A percentile compares a stretch with the other conserved stretches of the same genome.
Conservation (phyloP, 2,797 vertebrate genomes). For the Enteromius radiatus region DNA sequence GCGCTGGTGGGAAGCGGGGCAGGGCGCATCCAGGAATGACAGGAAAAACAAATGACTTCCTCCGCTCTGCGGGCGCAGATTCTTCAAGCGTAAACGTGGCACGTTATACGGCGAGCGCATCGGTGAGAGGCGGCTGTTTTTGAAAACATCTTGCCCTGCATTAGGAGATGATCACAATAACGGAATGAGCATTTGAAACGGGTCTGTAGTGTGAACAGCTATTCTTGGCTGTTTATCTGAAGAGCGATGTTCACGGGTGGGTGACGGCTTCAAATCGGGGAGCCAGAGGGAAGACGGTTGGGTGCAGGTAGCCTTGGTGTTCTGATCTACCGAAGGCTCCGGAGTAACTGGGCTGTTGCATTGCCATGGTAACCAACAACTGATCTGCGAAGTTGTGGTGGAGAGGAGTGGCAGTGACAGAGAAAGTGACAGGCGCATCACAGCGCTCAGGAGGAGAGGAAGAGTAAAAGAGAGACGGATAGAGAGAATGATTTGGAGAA, state of each 20-base stretch:
- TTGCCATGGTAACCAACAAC: constrained; percentile 76
- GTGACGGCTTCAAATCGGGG: constrained; percentile 34
- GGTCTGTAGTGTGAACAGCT: background rate
- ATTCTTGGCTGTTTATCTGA: constrained; percentile 8
- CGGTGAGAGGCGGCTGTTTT: constrained; percentile 11
- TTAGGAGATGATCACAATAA: constrained; percentile 20
- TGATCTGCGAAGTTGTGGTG: constrained; percentile 73
- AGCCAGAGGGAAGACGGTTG: constrained; percentile 32
- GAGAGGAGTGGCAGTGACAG: constrained; percentile 67
- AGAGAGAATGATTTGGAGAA: constrained; percentile 37
- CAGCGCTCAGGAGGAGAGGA: constrained; percentile 39
- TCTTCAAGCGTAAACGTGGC: constrained; percentile 26
- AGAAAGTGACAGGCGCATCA: constrained; percentile 52
- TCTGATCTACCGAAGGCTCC: constrained; percentile 41
- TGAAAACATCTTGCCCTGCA: background rate
- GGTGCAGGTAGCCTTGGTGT: constrained; percentile 59
- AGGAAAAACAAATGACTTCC: constrained; percentile 47
- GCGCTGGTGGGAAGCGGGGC: constrained; percentile 39
- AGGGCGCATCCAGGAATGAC: constrained; percentile 49
- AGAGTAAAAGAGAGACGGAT: constrained; percentile 49
- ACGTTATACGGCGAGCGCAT: background rate
- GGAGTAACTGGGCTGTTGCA: constrained; percentile 68
- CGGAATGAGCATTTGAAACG: constrained; percentile 2
- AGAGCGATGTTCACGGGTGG: constrained; percentile 9
- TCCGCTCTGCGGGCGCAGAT: background rate